Evolutionary conservation across 1,140 invertebrate genomes (phyloP).

Genomic region (Phenacoccus solenopsis): DNA sequence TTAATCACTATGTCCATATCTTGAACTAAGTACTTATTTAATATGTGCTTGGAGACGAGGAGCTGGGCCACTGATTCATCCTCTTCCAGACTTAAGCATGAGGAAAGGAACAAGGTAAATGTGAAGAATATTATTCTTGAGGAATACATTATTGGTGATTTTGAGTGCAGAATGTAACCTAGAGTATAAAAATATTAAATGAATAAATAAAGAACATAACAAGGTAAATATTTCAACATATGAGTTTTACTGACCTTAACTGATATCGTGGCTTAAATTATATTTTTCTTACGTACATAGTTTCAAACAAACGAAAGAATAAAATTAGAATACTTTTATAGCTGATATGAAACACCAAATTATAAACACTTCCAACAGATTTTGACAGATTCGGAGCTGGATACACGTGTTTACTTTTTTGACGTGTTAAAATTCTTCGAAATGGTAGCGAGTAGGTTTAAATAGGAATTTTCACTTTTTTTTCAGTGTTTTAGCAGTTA

Average conservation of each 20-base stretch:
- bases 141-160: neutral
- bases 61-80: slow-evolving; percentile 41
- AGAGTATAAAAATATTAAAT: no score
- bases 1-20: slow-evolving; percentile 92
- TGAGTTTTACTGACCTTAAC: neutral
- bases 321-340: no score
- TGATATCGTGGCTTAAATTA: neutral
- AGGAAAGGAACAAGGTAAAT: neutral
- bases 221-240: no score
- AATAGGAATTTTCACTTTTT: neutral
- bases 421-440: neutral
- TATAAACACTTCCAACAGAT: neutral
- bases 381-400: neutral
- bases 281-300: neutral
- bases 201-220: no score
- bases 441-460: neutral
- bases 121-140: neutral
- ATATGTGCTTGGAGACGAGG: slow-evolving; percentile 72
- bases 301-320: neutral
- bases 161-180: no score
- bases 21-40: slow-evolving; percentile 98
- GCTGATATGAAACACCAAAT: no score
- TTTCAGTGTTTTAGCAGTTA: neutral
- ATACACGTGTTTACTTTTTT: neutral
- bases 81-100: neutral